Evolutionary conservation across 1,140 invertebrate genomes (phyloP), one percentile per base, ranked within the genome.

Genomic region (Adelges cooleyi): DNA sequence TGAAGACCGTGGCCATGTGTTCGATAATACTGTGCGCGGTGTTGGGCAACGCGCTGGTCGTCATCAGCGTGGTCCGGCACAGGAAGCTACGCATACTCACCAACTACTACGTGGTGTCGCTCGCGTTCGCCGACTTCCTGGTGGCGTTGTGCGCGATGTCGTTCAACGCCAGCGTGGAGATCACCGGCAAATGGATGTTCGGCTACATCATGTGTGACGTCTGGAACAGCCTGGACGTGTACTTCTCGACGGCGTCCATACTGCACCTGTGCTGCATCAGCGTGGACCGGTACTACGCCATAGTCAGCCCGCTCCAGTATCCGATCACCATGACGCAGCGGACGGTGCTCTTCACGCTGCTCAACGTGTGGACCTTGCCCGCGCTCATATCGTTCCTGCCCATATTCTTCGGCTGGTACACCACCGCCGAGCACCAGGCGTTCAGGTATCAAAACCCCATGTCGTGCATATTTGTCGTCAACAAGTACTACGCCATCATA

Each of bases 221-320:
- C 67, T 97, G 90, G 83, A 95, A 94, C 75, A 91, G 90, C 15
- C 80, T 95, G 69, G 94, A 97, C 74, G 94, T 97, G 5, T 90
- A 96, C 71, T 96, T 95, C 74, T 93, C 89, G 33, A 96, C 92
- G 9, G 90, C 91, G 0, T 93, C 90, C 33, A 95, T 96, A 46
- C 78, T 96, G 5, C 93, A 97, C 75, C 79, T 97, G 8, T 95
- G 92, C 74, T 96, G 92, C 73, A 96, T 97, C 72, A 89, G 87
- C 56, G 89, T 95, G 23, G 94, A 97, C 74, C 36, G 68, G 22
- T 68, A 68, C 71, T 92, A 90, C 73, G 90, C 90, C 38, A 93
- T 94, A 48, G 88, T 92, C 23, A 81, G 86, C 66, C 90, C 90
- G 1, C 75, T 95, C 25, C 89, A 93, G 73, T 93, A 94, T 73